Evolutionary conservation across 2,113 vertebrate genomes (phyloP).

Genomic region (Zootoca vivipara): DNA sequence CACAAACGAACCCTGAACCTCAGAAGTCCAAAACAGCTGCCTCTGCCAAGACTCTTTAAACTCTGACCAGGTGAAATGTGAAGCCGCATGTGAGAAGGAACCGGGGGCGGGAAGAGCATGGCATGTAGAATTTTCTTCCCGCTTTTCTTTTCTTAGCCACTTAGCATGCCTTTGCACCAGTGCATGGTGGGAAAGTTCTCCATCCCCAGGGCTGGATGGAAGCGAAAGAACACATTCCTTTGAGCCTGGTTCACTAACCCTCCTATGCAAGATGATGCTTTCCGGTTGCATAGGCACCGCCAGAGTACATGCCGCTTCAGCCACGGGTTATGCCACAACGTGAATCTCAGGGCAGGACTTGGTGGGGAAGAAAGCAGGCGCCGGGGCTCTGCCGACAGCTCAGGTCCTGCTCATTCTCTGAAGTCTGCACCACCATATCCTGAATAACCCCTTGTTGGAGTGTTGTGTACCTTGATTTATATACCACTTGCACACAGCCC

Average conservation of each 20-base stretch:
- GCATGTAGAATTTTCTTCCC: constrained; percentile 76
- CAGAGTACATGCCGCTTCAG: constrained; percentile 74
- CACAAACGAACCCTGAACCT: constrained; percentile 50
- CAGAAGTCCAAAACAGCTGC: constrained; percentile 76
- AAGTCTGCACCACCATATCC: constrained; percentile 38
- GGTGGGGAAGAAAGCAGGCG: constrained; percentile 43
- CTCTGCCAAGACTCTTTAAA: constrained; percentile 84
- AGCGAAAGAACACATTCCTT: constrained; percentile 76
- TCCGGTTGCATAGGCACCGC: constrained; percentile 68
- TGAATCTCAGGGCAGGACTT: constrained; percentile 39
- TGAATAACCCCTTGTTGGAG: constrained; percentile 70
- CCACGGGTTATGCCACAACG: constrained; percentile 68
- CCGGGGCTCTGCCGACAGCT: constrained; percentile 43
- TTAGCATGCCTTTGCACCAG: constrained; percentile 76
- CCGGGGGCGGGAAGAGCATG: constrained; percentile 72
- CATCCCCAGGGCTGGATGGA: constrained; percentile 76
- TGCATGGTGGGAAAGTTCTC: constrained; percentile 74
- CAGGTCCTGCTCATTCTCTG: not conserved
- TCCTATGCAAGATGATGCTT: constrained; percentile 71
- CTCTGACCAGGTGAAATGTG: constrained; percentile 77
- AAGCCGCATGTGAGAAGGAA: constrained; percentile 79
- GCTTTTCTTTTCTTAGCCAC: constrained; percentile 71
- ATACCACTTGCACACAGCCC: constrained; percentile 78
- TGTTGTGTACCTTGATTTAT: constrained; percentile 82
- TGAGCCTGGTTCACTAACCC: constrained; percentile 69